These are phyloP conservation scores for Drosophila neonasuta DNA, from an alignment of 2,888 invertebrate genomes.

Conservation along the genomic window DNA sequence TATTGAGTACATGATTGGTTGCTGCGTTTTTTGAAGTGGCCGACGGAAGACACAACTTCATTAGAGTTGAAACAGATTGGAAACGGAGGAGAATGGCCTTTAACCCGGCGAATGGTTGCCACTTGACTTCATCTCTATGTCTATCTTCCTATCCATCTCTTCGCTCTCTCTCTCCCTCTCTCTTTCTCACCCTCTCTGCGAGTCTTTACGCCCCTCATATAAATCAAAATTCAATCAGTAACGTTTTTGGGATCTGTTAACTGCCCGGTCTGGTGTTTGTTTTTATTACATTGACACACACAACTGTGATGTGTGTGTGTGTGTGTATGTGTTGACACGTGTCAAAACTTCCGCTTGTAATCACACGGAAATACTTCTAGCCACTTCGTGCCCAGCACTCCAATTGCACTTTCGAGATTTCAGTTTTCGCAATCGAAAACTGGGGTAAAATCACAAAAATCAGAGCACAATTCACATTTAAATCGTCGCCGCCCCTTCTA, in stretches of 20 bases:
- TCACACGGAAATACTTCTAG: constrained; percentile 76
- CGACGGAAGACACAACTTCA: constrained; percentile 70
- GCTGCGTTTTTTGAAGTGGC: constrained; percentile 62
- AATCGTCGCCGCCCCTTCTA: constrained; percentile 14
- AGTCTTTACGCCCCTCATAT: constrained; percentile 45
- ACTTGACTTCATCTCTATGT: constrained; percentile 50
- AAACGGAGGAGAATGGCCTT: constrained; percentile 48
- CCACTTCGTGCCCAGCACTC: constrained; percentile 61
- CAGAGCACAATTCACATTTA: constrained; percentile 47
- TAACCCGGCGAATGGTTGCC: constrained; percentile 48
- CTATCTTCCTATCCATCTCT: neutral
- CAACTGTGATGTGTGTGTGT: constrained; percentile 18
- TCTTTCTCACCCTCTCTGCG: neutral
- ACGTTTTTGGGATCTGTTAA: constrained; percentile 46
- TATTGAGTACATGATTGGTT: constrained; percentile 68
- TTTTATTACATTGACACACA: constrained; percentile 70
- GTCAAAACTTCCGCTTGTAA: constrained; percentile 80
- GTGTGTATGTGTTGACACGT: constrained; percentile 75
- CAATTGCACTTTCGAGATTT: constrained; percentile 33
- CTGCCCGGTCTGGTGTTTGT: constrained; percentile 61
- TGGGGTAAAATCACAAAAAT: constrained; percentile 74
- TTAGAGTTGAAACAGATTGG: constrained; percentile 43
- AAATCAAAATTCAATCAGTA: constrained; percentile 80
- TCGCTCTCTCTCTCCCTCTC: constrained; percentile 5
- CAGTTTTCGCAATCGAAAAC: constrained; percentile 56